Percentiles rank a stretch among this genome's conserved stretches.
These are phyloP conservation scores for Austrolebias charrua DNA, from an alignment of 2,797 vertebrate species.

Conservation along the genomic window DNA sequence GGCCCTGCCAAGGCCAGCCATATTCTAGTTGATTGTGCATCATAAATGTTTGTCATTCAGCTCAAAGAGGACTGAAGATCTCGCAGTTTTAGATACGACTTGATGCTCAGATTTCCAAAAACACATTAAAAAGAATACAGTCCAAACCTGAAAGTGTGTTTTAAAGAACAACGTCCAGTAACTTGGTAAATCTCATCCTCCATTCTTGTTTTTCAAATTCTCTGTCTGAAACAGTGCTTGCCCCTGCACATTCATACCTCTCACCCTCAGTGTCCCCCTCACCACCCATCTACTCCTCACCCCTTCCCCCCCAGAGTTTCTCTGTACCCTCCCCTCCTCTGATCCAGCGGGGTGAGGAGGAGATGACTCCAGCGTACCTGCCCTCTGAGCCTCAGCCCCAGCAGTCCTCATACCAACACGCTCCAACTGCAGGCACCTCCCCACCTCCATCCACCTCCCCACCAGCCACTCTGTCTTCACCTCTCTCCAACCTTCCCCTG, in stretches of 20 bases:
- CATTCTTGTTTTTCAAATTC: slow-evolving; percentile 58
- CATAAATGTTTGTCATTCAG: too few relatives aligned
- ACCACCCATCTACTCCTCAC: slow-evolving; percentile 57
- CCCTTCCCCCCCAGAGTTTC: slow-evolving; percentile 53
- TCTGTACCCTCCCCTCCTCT: slow-evolving; percentile 55
- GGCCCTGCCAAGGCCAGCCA: too few relatives aligned
- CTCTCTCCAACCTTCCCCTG: slow-evolving; percentile 67
- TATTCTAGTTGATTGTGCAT: too few relatives aligned
- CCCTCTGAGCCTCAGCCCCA: slow-evolving; percentile 22
- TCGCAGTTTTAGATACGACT: too few relatives aligned
- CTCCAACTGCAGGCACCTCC: slow-evolving; percentile 45
- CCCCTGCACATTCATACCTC: slow-evolving; percentile 48
- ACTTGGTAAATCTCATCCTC: not conserved
- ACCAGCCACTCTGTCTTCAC: slow-evolving; percentile 50
- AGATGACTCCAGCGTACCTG: slow-evolving; percentile 11
- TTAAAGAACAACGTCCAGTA: not conserved
- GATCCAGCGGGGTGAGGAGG: slow-evolving; percentile 36
- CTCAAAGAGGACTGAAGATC: too few relatives aligned
- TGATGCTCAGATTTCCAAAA: too few relatives aligned
- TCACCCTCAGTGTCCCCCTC: slow-evolving; percentile 49
- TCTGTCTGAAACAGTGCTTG: slow-evolving; percentile 50
- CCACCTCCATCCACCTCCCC: slow-evolving; percentile 60
- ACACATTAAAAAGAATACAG: not conserved
- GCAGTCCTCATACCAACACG: slow-evolving; percentile 38
- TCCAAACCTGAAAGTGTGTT: not conserved